phyloP scores from a whole-genome alignment of 2,113 vertebrate genomes.

The Mirounga angustirostris region DNA sequence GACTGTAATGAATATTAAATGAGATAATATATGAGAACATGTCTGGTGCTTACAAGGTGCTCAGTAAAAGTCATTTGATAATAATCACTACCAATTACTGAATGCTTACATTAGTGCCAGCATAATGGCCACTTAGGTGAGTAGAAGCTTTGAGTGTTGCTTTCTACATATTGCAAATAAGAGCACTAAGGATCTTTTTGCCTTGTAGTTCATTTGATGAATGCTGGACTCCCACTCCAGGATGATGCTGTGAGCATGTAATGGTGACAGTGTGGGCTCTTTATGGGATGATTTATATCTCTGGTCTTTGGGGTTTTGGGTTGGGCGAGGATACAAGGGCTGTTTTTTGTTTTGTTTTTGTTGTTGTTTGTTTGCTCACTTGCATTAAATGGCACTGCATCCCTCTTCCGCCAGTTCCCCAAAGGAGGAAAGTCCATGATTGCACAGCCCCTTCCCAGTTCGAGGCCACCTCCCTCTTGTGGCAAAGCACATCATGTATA shows the following conservation, averaged over 20 bases:
- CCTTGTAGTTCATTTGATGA: not conserved
- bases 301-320: not conserved
- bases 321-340: not conserved
- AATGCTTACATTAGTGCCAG: not conserved
- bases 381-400: not conserved
- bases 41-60: not conserved
- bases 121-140: not conserved
- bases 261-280: not conserved
- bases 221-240: not conserved
- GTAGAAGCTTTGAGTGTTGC: not conserved
- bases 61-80: conserved; percentile 7
- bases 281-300: not conserved
- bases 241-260: not conserved
- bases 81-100: not conserved
- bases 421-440: not conserved
- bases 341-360: not conserved
- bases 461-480: not conserved
- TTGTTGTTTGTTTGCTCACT: not conserved
- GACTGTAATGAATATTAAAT: not conserved
- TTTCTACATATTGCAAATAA: not conserved
- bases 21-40: not conserved
- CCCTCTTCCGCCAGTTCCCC: not conserved
- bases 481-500: not conserved
- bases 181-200: not conserved
- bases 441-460: not conserved